Percentiles rank a stretch among this genome's conserved stretches.
phyloP scores from a whole-genome alignment of 2,888 invertebrate species.

The Tinea semifulvella region DNA sequence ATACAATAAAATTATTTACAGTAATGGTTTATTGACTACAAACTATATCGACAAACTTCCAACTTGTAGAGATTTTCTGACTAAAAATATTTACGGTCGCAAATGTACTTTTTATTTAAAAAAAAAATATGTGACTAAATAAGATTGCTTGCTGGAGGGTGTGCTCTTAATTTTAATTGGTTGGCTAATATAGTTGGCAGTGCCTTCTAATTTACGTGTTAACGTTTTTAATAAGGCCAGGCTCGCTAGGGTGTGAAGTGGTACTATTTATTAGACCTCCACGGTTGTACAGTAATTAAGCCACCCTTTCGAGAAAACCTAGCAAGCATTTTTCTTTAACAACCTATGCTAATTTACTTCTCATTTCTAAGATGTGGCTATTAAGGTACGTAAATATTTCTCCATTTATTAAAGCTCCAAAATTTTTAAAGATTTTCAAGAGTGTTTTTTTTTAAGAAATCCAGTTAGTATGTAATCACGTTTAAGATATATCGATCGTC shows the following conservation, averaged over 20 bases:
- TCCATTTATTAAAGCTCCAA: too few relatives aligned
- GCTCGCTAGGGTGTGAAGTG: conserved; percentile 61
- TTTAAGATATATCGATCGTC: too few relatives aligned
- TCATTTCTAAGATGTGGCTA: background rate
- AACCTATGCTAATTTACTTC: conserved; percentile 46
- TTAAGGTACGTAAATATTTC: too few relatives aligned
- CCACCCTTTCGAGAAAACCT: conserved; percentile 59
- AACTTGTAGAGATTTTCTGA: too few relatives aligned
- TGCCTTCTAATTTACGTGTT: conserved; percentile 63
- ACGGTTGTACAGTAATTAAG: conserved; percentile 49
- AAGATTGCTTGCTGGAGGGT: conserved; percentile 15
- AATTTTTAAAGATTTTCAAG: too few relatives aligned
- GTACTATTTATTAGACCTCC: conserved; percentile 46
- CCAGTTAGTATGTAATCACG: too few relatives aligned
- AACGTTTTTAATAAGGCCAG: conserved; percentile 64
- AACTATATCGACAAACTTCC: too few relatives aligned
- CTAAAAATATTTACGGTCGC: too few relatives aligned
- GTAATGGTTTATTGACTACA: too few relatives aligned
- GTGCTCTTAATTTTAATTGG: conserved; percentile 60
- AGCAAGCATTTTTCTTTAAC: conserved; percentile 47
- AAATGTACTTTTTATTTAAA: too few relatives aligned
- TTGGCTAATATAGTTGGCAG: conserved; percentile 52
- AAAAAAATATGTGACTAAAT: background rate
- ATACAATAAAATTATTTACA: too few relatives aligned
- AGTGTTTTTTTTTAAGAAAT: too few relatives aligned